A percentile compares a stretch with the other conserved stretches of the same genome.
Conservation (phyloP, 1,140 invertebrate species). For the Lutraria rhynchaena region DNA sequence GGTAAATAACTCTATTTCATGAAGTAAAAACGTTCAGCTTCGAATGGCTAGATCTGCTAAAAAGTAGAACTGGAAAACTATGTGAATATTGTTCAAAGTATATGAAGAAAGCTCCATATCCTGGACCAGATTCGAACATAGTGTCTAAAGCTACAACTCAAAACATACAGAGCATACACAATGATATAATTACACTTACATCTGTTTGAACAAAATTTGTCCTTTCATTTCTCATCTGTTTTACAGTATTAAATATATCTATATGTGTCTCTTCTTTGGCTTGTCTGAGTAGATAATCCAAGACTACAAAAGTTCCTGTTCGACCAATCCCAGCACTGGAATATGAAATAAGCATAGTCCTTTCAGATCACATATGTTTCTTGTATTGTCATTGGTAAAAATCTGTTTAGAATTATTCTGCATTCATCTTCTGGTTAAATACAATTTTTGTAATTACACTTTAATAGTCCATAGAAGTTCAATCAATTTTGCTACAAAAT, state of each 20-base stretch:
- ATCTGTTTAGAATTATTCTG: neutral
- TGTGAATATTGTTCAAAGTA: too few relatives aligned
- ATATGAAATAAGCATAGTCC: conserved; percentile 59
- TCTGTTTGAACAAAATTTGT: conserved; percentile 90
- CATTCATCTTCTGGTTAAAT: neutral
- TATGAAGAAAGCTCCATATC: too few relatives aligned
- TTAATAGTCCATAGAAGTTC: neutral
- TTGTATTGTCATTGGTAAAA: neutral
- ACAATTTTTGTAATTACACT: neutral
- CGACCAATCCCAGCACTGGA: conserved; percentile 80
- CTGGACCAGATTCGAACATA: too few relatives aligned
- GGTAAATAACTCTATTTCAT: too few relatives aligned
- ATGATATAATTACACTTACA: conserved; percentile 56
- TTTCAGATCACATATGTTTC: neutral
- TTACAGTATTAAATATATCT: conserved; percentile 98
- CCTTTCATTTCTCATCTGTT: conserved; percentile 95
- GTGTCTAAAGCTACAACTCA: too few relatives aligned
- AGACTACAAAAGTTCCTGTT: conserved; percentile 94
- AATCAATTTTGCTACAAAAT: neutral
- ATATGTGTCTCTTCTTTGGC: conserved; percentile 93
- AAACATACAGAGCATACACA: too few relatives aligned
- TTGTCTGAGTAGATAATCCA: conserved; percentile 98
- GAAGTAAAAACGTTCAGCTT: too few relatives aligned
- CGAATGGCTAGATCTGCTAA: too few relatives aligned
- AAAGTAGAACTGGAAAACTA: too few relatives aligned